Conservation (phyloP, 2,113 vertebrate species). For the Balaeniceps rex region DNA sequence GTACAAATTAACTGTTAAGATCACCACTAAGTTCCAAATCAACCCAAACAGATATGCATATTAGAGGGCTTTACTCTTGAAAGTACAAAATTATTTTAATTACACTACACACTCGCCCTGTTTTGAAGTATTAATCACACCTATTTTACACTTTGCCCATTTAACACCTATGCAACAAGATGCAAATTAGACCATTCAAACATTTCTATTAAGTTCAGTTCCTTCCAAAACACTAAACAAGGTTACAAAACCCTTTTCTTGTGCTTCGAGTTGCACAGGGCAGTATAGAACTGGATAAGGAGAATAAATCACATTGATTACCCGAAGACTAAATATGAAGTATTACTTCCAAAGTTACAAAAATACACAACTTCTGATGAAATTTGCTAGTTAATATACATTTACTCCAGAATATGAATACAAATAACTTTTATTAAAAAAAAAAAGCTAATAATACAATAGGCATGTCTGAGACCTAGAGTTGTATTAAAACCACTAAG, state of each 20-base stretch:
- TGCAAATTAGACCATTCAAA: not conserved
- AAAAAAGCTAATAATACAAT: constrained; percentile 58
- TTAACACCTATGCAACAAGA: constrained; percentile 26
- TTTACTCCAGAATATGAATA: constrained; percentile 70
- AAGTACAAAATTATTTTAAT: constrained; percentile 57
- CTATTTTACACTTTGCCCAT: constrained; percentile 47
- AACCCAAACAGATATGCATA: constrained; percentile 11
- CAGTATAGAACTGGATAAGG: not conserved
- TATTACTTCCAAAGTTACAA: constrained; percentile 66
- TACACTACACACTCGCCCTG: constrained; percentile 12
- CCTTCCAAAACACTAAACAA: not conserved
- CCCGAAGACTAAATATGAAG: constrained; percentile 47
- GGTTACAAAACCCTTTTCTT: not conserved
- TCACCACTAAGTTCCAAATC: not conserved
- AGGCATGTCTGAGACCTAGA: constrained; percentile 58
- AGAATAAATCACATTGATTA: not conserved
- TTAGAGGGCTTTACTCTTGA: constrained; percentile 20
- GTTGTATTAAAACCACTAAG: constrained; percentile 60
- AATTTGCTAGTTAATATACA: constrained; percentile 61
- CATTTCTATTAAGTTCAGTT: not conserved
- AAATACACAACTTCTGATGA: constrained; percentile 71
- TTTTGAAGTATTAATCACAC: constrained; percentile 1
- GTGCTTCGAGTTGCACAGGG: not conserved
- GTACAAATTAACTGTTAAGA: not conserved
- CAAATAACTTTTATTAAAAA: constrained; percentile 72